Evolutionary conservation across 2,797 vertebrate genomes (phyloP), one percentile per base, ranked within the genome.

Genomic region (Huso huso): DNA sequence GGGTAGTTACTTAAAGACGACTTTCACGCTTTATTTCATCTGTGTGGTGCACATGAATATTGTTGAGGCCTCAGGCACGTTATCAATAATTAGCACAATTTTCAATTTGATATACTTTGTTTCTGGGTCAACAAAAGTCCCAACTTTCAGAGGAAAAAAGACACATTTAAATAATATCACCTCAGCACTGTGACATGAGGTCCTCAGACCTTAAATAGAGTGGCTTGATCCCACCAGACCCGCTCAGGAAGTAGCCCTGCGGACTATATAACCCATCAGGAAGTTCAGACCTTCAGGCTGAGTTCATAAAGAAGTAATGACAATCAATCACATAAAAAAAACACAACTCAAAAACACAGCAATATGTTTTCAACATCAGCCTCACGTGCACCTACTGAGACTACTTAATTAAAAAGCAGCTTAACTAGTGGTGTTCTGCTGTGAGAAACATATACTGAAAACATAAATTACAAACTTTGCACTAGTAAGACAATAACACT

Each of bases 221-320:
- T 77, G 83, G 83, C 62, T 74, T 80, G 82, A 75, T 87, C 87
- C 83, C 80, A 69, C 75, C 72, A 87, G 88, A 89, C 81, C 74
- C 66, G 77, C 86, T 91, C 91, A 93, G 92, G 93, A 96, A 94
- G 89, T 86, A 75, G 79, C 82, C 88, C 88, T 79, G 79, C 63
- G 85, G 86, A 84, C 84, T 80, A 81, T 82, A 83, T 77, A 83
- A 88, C 87, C 84, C 85, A 82, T 82, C 83, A 92, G 85, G 90
- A 92, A 94, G 91, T 91, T 90, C 83, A 92, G 86, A 88, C 86
- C 84, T 86, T 89, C 84, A 92, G 92, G 88, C 88, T 88, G 87
- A 90, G 91, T 92, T 90, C 89, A 90, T 91, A 90, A 91, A 92
- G 89, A 88, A 86, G 83, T 87, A 90, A 88, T 84, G 78, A 84